Conservation (phyloP, 2,888 invertebrate genomes). For the Ferdinandea cuprea region DNA sequence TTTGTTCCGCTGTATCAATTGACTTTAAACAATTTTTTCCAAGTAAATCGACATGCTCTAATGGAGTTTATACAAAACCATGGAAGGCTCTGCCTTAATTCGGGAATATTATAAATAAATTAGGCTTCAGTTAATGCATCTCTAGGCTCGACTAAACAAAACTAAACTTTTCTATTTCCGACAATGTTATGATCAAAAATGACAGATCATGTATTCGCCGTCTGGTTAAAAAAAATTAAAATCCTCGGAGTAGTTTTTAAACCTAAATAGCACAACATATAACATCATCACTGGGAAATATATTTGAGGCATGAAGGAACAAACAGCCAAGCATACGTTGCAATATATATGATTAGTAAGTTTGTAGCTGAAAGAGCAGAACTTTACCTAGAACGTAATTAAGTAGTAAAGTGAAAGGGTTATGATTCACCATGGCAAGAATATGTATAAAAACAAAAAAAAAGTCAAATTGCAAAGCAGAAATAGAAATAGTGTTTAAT, state of each 20-base stretch:
- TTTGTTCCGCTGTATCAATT: slow-evolving; percentile 2
- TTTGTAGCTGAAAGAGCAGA: too few species aligned
- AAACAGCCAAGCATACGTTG: too few species aligned
- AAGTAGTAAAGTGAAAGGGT: not conserved
- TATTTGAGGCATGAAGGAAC: too few species aligned
- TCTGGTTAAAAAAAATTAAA: too few species aligned
- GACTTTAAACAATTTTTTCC: slow-evolving; percentile 37
- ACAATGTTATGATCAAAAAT: too few species aligned
- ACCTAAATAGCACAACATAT: too few species aligned
- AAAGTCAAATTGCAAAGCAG: slow-evolving; percentile 14
- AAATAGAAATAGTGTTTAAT: slow-evolving; percentile 38
- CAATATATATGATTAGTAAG: too few species aligned
- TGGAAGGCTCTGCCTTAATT: slow-evolving; percentile 7
- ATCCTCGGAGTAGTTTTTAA: too few species aligned
- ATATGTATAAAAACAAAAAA: not conserved
- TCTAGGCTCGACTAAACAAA: too few species aligned
- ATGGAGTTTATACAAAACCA: slow-evolving; percentile 28
- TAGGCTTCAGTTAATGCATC: not conserved
- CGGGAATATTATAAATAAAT: slow-evolving; percentile 54
- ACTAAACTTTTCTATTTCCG: too few species aligned
- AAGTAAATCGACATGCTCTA: slow-evolving; percentile 52
- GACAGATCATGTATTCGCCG: too few species aligned
- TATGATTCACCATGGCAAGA: slow-evolving; percentile 21
- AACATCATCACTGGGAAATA: too few species aligned
- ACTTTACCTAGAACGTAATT: slow-evolving; percentile 9